Base-by-base conservation (phyloP, 2,888 invertebrate genomes). In the Dasysyrphus albostriatus region DNA sequence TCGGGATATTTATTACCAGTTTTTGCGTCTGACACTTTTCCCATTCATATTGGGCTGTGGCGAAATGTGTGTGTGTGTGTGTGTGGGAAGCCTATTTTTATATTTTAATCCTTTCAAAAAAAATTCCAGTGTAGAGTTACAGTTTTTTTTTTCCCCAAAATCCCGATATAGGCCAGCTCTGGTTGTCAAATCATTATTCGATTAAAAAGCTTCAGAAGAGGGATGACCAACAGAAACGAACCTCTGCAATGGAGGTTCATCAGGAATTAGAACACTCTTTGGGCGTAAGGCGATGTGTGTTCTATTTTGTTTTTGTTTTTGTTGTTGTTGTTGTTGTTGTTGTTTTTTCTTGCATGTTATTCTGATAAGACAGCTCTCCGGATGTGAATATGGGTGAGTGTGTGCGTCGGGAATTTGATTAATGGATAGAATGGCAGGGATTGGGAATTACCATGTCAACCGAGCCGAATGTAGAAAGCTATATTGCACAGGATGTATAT, bases 1-100 rank as follows among this genome's bases (percentile, higher is more conserved):
- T 87, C 78, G 78, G 82, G 75, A 87, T 87, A 87, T 87, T 87
- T 87, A 87, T 87, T 87, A 87, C 87, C 58, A 61, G 73, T 83
- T 82, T 79, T 87, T 69, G 87, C 75, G 78, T 83, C 79, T 79
- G 87, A 82, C 82, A 87, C 75, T 72, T 81, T 81, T 81, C 61
- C n/a, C 82, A 75, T 81, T 76, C 54, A 16, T 16, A 32, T 3
- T 49, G 29, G 29, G n/a, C 51, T 10, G 16, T 10, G 19, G 8
- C n/a, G 24, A 24, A 7, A 12, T 12, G 24, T 51, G 24, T 24
- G 5, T 32, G 59, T 12, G 29, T n/a, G 14, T 19, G 47, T 29
- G 51, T 49, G 32, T 7, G 44, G 39, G 54, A 70, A 54, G 73
- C 67, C 83, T 77, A 73, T 77, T 83, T 83, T 61, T 61, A 70